Conservation (phyloP, 2,113 vertebrate genomes). For the Sialia sialis region DNA sequence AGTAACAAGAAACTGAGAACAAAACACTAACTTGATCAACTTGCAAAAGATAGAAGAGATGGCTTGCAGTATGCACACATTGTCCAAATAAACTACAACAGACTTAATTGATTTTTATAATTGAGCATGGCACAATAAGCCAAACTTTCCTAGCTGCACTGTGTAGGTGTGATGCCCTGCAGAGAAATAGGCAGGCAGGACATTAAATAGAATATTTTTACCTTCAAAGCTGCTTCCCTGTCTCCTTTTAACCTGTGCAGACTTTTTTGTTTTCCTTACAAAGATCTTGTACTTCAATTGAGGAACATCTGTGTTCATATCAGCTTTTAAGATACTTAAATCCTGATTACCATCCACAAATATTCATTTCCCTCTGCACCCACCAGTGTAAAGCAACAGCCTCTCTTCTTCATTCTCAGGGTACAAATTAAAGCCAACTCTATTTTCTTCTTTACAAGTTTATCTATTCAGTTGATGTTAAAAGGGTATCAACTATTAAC, state of each 20-base stretch:
- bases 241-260: background rate
- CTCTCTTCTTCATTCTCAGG: background rate
- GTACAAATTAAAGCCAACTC: background rate
- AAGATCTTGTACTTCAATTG: background rate
- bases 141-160: background rate
- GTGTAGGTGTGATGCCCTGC: constrained; percentile 31
- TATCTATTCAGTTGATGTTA: background rate
- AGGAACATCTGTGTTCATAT: background rate
- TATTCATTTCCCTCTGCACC: background rate
- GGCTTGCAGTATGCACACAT: background rate
- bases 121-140: background rate
- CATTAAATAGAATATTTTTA: constrained; percentile 30
- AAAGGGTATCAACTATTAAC: background rate
- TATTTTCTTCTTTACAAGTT: background rate
- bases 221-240: constrained; percentile 22
- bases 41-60: background rate
- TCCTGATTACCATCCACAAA: background rate
- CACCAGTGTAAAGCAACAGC: background rate
- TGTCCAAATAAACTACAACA: background rate
- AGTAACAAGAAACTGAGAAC: background rate
- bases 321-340: background rate
- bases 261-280: background rate
- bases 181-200: constrained; percentile 20
- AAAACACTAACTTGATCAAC: background rate
- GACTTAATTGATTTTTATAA: background rate